Evolutionary conservation across 2,113 vertebrate species (phyloP).

Genomic region (Bubo bubo): DNA sequence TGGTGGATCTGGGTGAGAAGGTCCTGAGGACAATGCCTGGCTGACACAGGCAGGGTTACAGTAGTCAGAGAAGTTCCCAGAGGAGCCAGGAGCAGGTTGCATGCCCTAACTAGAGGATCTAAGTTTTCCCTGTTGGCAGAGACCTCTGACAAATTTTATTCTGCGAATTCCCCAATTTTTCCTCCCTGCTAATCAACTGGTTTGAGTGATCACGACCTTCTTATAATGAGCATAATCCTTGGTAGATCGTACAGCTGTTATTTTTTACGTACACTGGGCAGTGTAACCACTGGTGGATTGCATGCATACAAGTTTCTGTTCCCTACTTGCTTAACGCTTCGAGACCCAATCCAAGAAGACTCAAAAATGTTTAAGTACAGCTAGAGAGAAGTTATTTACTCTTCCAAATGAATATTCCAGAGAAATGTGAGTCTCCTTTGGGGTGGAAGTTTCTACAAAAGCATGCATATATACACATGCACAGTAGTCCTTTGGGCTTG

Average conservation of each 20-base stretch:
- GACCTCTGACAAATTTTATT: background rate
- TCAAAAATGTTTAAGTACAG: background rate
- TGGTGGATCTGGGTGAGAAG: background rate
- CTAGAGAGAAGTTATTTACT: background rate
- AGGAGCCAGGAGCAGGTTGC: background rate
- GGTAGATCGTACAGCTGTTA: background rate
- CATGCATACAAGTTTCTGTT: background rate
- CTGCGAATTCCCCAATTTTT: background rate
- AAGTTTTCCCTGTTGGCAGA: background rate
- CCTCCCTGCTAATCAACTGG: background rate
- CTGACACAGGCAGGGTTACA: background rate
- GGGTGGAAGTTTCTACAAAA: background rate
- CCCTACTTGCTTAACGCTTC: background rate
- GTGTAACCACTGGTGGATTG: background rate
- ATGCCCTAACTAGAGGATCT: background rate
- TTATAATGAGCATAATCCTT: background rate
- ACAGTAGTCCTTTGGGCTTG: background rate
- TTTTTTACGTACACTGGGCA: background rate
- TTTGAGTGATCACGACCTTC: background rate
- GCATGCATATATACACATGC: background rate
- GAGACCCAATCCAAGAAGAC: background rate
- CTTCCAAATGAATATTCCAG: background rate
- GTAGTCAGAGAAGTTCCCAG: background rate
- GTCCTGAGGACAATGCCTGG: background rate
- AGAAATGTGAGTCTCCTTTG: background rate